Base-by-base conservation (phyloP, 92 coral and sea anemone species). In the Parazoanthus atlanticus region DNA sequence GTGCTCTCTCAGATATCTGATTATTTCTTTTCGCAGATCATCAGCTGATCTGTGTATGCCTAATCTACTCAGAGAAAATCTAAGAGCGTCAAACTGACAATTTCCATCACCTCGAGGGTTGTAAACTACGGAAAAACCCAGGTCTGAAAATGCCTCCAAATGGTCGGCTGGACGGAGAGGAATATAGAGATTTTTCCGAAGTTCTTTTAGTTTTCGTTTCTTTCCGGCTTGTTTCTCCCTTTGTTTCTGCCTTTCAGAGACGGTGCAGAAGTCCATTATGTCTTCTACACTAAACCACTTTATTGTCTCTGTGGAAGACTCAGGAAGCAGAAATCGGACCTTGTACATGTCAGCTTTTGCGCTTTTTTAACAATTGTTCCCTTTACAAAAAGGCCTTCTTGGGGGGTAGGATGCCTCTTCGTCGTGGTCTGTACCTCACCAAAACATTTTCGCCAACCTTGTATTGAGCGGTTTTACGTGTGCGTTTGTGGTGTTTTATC, bases 61-160 rank as follows among this genome's bases (percentile, higher is more conserved):
- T 6, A 85, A 25, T n/a, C 40, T 64, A 61, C n/a, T 77, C 56
- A 90, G 86, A 70, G 72, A 70, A 54, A 66, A 78, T 67, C 89
- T 85, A 17, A 85, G 23, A 10, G 92, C 92, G 17, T 74, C 86
- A 71, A 85, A 67, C 81, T 85, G 81, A 40, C 89, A 86, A 61
- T 90, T 86, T 26, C 93, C 90, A 77, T 90, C 84, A 65, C 88
- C 90, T 31, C 88, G 76, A 25, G 90, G 93, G 34, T 81, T 87
- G 75, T 90, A 74, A 54, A 81, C 28, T 33, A 90, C 36, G 30
- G 88, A 46, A 47, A 86, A 81, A 80, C 54, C 84, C 67, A 87
- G 31, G 84, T 86, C 84, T 10, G 84, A 46, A 81, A 81, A 90
- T 72, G 76, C 6, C 76, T 72, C 76, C 76, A 72, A 72, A 72